Percentiles rank a stretch among this genome's conserved stretches.
These are phyloP conservation scores for Paramuricea clavata DNA, from an alignment of 92 coral and sea anemone species.

Conservation along the genomic window DNA sequence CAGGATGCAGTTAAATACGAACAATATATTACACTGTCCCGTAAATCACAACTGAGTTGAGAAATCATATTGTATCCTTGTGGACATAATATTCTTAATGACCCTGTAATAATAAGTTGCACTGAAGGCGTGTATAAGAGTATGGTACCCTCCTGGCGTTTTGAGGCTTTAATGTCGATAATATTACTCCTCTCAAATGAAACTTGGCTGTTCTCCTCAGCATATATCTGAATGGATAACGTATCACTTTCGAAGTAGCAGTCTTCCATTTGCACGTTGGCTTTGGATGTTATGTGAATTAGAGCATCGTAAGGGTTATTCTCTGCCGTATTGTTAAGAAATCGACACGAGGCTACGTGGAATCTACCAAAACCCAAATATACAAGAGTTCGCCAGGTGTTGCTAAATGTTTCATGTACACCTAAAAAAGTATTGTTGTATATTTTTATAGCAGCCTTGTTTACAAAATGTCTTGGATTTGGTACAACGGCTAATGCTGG, in stretches of 20 bases:
- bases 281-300: neutral
- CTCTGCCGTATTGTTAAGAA: neutral
- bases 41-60: neutral
- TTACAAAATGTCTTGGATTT: too few relatives aligned
- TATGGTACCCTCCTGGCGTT: neutral
- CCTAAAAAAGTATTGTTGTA: neutral
- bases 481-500: too few relatives aligned
- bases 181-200: neutral
- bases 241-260: conserved; percentile 5
- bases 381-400: neutral
- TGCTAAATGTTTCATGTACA: too few relatives aligned
- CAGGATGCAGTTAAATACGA: neutral
- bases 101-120: neutral
- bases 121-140: neutral
- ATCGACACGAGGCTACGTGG: neutral
- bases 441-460: too few relatives aligned
- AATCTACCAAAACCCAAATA: neutral
- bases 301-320: neutral
- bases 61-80: neutral
- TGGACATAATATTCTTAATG: neutral
- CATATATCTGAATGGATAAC: neutral
- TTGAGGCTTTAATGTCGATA: neutral
- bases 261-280: neutral
- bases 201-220: neutral
- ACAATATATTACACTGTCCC: neutral